Conservation (phyloP, 2,888 invertebrate species). For the Chymomyza amoena region DNA sequence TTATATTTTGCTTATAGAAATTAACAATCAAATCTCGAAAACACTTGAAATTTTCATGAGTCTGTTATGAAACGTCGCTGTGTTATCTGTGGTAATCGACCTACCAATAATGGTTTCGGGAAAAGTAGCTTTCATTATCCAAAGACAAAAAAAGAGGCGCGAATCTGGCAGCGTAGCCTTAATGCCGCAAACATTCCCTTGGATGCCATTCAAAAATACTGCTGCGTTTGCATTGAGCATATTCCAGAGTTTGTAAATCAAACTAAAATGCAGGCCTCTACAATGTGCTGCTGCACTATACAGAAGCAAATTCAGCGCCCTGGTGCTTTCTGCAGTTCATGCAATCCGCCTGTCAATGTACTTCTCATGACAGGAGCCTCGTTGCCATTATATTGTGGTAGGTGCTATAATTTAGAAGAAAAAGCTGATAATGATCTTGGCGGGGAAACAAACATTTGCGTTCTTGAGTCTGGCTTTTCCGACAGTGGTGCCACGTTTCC, state of each 20-base stretch:
- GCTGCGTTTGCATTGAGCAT: conserved; percentile 56
- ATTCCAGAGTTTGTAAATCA: conserved; percentile 53
- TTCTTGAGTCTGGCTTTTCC: conserved; percentile 43
- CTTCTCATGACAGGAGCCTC: conserved; percentile 47
- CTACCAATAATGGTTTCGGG: conserved; percentile 19
- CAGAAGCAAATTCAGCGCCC: not conserved
- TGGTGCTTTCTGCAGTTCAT: not conserved
- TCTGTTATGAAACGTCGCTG: conserved; percentile 46
- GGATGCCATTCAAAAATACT: conserved; percentile 36
- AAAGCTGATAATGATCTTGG: not conserved
- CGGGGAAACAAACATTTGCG: conserved; percentile 46
- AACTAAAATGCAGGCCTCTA: not conserved
- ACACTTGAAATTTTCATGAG: not conserved
- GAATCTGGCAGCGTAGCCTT: conserved; percentile 58
- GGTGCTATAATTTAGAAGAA: not conserved
- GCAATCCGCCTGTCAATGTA: conserved; percentile 38
- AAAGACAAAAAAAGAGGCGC: conserved; percentile 48
- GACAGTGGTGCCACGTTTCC: conserved; percentile 35
- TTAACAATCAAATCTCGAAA: not conserved
- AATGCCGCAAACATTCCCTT: conserved; percentile 35
- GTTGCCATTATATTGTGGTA: conserved; percentile 29
- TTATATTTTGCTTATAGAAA: not conserved
- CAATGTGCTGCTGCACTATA: not conserved
- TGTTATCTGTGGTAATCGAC: conserved; percentile 52
- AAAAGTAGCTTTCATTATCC: conserved; percentile 43